phyloP scores from a whole-genome alignment of 1,140 invertebrate species.

The Leptoteleia sp. region DNA sequence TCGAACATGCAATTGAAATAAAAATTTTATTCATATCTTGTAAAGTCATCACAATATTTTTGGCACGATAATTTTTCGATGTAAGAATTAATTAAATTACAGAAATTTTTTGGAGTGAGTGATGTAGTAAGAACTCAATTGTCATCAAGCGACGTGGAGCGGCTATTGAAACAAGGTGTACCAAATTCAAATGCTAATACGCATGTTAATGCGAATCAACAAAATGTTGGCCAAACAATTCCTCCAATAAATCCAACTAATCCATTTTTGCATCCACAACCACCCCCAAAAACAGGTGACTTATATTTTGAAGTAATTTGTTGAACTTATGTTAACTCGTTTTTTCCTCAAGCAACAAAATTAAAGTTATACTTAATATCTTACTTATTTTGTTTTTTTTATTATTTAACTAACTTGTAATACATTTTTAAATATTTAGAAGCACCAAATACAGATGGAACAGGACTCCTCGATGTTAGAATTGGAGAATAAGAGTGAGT shows the following conservation, averaged over 20 bases:
- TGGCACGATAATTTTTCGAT: no score
- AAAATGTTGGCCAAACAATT: no score
- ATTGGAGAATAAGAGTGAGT: constrained; percentile 5
- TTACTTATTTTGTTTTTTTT: constrained; percentile 3
- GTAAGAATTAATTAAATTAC: constrained; percentile 14
- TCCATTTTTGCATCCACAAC: constrained; percentile 19
- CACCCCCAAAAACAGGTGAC: constrained; percentile 22
- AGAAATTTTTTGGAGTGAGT: constrained; percentile 47
- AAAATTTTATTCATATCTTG: no score
- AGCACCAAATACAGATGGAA: constrained; percentile 29
- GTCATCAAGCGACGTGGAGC: constrained; percentile 20
- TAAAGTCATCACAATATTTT: no score
- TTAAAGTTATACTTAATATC: no score
- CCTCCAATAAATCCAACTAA: constrained; percentile 6
- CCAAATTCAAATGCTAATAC: constrained; percentile 25
- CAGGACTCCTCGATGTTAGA: constrained; percentile 34
- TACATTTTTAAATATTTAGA: no score
- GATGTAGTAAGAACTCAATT: constrained; percentile 30
- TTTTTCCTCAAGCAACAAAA: no score
- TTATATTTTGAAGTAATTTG: no score
- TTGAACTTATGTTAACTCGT: no score
- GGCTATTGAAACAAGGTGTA: constrained; percentile 22
- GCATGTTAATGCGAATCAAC: constrained; percentile 3
- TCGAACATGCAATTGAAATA: no score
- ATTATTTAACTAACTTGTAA: no score